Base-by-base conservation (phyloP, 2,888 invertebrate species). In the Thecophora atra region DNA sequence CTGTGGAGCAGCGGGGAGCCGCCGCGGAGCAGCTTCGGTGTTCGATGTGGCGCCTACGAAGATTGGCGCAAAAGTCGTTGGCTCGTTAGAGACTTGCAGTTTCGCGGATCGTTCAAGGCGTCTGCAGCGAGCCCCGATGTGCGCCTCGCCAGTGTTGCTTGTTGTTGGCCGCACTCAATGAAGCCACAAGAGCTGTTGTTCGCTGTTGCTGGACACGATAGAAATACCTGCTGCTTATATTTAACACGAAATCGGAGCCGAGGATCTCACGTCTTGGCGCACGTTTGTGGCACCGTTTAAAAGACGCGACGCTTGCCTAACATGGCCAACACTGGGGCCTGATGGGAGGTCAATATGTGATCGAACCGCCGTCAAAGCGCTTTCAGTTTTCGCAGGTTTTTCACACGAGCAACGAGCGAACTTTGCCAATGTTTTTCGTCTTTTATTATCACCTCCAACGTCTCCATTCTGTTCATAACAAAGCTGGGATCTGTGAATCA, bases 211-310 rank as follows among this genome's bases (percentile, higher is more conserved):
- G 5, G 54, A 54, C 21, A 21, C n/a, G 15, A 19, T 17, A 54
- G 21, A 54, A 54, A 54, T 54, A 21, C 52, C n/a, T 15, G 26
- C 67, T 15, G n/a, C 42, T 19, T 42, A 63, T 30, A 63, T 63
- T 63, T 24, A 26, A 2, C 37, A 13, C 37, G 52, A 60, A 72
- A 72, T 72, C 72, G 30, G 60, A 37, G 47, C 21, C 42, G 24
- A 37, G n/a, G 56, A 72, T 72, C 72, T 66, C 67, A 72, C 67
- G 72, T 52, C 62, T 67, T 56, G 37, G 19, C 19, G 7, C 19
- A n/a, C 54, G 37, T 28, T 52, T 54, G 13, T 37, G 37, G 37
- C 67, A 28, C 19, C 13, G 8, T 15, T 24, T 11, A n/a, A 13
- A 30, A 15, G 42, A 21, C n/a, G 30, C 5, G 37, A 63, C 17